Conservation (phyloP, 2,888 invertebrate genomes). For the Netelia inedita region DNA sequence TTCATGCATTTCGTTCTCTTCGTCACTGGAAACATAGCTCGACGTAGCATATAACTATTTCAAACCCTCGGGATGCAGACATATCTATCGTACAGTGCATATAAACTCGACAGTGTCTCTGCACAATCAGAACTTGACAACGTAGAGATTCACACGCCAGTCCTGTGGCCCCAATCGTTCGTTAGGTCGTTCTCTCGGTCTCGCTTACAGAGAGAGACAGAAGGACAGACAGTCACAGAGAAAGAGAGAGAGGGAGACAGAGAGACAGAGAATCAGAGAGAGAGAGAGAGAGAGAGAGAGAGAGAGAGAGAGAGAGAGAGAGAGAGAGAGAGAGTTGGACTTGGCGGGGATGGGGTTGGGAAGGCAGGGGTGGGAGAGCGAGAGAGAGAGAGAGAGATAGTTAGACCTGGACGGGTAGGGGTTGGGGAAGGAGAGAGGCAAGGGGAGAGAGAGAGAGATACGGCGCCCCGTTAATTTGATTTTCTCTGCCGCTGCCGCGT, state of each 20-base stretch:
- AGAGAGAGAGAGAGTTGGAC: constrained; percentile 4
- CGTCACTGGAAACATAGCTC: background rate
- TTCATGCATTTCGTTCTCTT: background rate
- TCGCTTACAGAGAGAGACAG: constrained; percentile 27
- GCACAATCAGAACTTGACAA: constrained; percentile 56
- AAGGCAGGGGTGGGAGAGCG: background rate
- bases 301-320: constrained; percentile 11
- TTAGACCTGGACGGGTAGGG: too few relatives aligned
- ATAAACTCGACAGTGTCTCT: constrained; percentile 51
- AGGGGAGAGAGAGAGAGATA: constrained; percentile 31
- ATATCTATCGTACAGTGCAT: constrained; percentile 38
- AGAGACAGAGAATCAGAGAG: background rate
- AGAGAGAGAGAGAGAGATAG: background rate
- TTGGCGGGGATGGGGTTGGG: too few relatives aligned
- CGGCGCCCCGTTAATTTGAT: constrained; percentile 80
- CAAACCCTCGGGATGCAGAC: constrained; percentile 3
- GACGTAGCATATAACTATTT: constrained; percentile 17
- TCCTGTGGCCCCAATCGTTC: constrained; percentile 37
- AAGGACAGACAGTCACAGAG: too few relatives aligned
- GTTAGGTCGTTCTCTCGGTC: constrained; percentile 38
- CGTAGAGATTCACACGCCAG: constrained; percentile 57
- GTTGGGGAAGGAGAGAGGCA: background rate
- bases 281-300: constrained; percentile 7
- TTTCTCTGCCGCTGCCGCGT: constrained; percentile 77
- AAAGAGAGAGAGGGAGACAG: constrained; percentile 7